phyloP scores from a whole-genome alignment of 2,797 vertebrate species.

The Diglossa cyanea region DNA sequence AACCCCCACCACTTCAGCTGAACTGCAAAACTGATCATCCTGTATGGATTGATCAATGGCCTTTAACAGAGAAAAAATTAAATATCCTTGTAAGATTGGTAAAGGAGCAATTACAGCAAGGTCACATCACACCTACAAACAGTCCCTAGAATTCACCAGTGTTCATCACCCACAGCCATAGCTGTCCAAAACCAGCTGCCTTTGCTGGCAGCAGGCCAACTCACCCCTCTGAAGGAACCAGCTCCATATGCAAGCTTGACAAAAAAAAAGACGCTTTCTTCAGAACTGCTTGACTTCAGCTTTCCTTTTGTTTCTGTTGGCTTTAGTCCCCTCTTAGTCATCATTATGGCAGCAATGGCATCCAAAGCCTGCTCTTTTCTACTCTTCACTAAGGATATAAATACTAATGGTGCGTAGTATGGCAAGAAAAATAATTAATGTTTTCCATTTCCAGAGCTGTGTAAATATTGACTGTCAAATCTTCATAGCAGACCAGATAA shows the following conservation, averaged over 20 bases:
- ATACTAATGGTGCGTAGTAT: background rate
- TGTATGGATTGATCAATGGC: background rate
- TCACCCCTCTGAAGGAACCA: background rate
- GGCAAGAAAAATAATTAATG: background rate
- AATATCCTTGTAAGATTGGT: background rate
- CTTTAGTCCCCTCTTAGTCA: background rate
- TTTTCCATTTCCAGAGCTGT: background rate
- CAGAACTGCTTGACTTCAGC: background rate
- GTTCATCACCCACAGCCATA: background rate
- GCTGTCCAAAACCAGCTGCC: background rate
- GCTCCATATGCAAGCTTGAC: background rate
- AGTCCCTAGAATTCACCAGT: background rate
- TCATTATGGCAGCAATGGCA: background rate
- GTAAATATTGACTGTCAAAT: background rate
- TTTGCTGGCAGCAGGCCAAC: background rate
- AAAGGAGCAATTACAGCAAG: background rate
- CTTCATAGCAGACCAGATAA: background rate
- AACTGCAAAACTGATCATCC: background rate
- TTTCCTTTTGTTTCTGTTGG: constrained; percentile 1
- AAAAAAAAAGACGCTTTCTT: background rate
- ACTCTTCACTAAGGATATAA: background rate
- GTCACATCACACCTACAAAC: background rate
- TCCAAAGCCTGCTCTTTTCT: background rate
- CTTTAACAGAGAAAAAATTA: background rate
- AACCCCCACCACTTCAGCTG: background rate